phyloP scores from a whole-genome alignment of 2,113 vertebrate genomes.

The Cygnus atratus region DNA sequence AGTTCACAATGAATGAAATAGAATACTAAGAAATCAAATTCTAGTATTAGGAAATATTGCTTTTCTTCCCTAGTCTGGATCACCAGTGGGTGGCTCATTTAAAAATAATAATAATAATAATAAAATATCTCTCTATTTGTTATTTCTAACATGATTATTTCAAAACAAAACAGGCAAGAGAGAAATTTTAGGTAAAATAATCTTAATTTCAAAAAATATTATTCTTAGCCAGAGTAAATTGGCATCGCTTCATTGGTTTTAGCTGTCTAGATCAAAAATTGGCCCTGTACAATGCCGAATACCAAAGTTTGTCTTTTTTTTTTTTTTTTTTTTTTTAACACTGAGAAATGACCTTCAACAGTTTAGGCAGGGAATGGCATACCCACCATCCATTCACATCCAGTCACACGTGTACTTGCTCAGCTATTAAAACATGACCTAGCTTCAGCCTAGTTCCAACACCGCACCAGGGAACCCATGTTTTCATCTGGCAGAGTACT shows the following conservation, averaged over 20 bases:
- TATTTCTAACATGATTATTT: background rate
- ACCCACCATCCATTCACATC: background rate
- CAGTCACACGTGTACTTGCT: background rate
- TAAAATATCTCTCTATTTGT: background rate
- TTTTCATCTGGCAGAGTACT: background rate
- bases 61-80: background rate
- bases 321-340: background rate
- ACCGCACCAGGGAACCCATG: background rate
- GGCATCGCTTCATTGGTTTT: background rate
- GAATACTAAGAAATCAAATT: background rate
- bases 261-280: background rate
- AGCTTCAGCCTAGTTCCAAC: background rate
- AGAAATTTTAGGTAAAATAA: background rate
- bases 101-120: background rate
- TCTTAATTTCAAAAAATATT: background rate
- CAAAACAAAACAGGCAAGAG: background rate
- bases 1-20: background rate
- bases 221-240: background rate
- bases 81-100: background rate
- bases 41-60: background rate
- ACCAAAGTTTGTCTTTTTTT: background rate
- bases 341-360: conserved; percentile 13
- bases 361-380: background rate
- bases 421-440: background rate
- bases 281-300: background rate